phyloP scores from a whole-genome alignment of 2,113 vertebrate species.

The Machaerirhynchus nigripectus region DNA sequence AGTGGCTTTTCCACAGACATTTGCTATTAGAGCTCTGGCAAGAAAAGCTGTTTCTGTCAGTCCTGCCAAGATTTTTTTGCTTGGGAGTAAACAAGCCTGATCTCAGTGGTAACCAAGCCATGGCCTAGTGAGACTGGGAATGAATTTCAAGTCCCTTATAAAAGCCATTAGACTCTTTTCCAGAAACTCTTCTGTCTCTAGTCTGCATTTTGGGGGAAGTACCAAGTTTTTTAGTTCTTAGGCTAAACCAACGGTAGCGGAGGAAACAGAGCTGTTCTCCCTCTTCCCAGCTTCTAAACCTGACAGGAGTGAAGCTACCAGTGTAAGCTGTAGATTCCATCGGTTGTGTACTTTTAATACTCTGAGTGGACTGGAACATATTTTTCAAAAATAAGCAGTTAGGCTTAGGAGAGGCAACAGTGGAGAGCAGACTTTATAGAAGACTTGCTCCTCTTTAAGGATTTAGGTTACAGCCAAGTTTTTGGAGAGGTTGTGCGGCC shows the following conservation, averaged over 20 bases:
- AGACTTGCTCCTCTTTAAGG: not conserved
- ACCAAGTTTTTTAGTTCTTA: not conserved
- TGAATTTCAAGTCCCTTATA: not conserved
- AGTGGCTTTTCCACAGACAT: constrained; percentile 16
- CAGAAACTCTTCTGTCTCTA: not conserved
- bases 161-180: not conserved
- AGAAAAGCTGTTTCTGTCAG: constrained; percentile 28
- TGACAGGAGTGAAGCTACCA: not conserved
- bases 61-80: constrained; percentile 27
- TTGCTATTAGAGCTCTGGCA: constrained; percentile 11
- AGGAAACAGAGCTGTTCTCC: not conserved
- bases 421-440: fast-evolving
- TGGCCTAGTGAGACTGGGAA: not conserved
- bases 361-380: too few relatives aligned
- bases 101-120: not conserved
- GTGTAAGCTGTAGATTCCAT: not conserved
- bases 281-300: not conserved
- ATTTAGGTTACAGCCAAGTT: not conserved
- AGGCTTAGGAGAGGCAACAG: not conserved
- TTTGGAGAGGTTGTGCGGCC: not conserved
- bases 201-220: not conserved
- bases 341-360: not conserved
- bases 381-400: not conserved
- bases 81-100: constrained; percentile 50
- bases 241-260: fast-evolving